These are phyloP conservation scores for Ricordea florida DNA, from an alignment of 92 coral and sea anemone species.

Conservation along the genomic window DNA sequence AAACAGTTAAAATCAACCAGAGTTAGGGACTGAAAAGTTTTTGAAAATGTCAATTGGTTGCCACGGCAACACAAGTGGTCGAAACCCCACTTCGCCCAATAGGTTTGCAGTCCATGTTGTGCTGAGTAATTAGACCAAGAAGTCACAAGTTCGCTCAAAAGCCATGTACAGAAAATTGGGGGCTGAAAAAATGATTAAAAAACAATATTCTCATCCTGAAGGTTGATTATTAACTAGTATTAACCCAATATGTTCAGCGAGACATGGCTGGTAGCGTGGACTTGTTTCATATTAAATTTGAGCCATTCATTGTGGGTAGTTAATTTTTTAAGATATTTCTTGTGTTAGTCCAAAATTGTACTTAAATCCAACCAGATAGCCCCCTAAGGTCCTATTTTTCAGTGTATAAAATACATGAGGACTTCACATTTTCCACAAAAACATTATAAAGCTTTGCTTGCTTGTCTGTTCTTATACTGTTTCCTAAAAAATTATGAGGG, in stretches of 20 bases:
- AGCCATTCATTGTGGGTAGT: neutral
- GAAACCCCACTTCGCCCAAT: constrained; percentile 31
- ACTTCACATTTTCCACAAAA: no score
- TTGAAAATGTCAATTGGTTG: no score
- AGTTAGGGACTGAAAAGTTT: no score
- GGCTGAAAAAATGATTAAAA: neutral
- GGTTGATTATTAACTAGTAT: constrained; percentile 6
- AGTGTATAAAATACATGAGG: no score
- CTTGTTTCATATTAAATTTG: neutral
- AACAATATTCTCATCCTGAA: neutral
- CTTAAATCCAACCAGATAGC: neutral
- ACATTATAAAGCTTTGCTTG: no score
- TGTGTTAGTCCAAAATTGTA: neutral
- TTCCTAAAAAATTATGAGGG: no score
- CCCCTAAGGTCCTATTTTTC: no score
- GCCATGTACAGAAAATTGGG: neutral
- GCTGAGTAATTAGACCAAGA: neutral
- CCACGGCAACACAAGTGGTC: no score
- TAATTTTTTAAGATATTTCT: neutral
- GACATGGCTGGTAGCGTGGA: neutral
- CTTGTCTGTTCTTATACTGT: no score
- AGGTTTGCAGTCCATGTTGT: neutral
- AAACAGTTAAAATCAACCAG: constrained; percentile 5
- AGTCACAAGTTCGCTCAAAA: neutral
- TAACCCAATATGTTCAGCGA: neutral